These are phyloP conservation scores for Sus scrofa DNA, from an alignment of 2,113 vertebrate species.

Conservation along the genomic window DNA sequence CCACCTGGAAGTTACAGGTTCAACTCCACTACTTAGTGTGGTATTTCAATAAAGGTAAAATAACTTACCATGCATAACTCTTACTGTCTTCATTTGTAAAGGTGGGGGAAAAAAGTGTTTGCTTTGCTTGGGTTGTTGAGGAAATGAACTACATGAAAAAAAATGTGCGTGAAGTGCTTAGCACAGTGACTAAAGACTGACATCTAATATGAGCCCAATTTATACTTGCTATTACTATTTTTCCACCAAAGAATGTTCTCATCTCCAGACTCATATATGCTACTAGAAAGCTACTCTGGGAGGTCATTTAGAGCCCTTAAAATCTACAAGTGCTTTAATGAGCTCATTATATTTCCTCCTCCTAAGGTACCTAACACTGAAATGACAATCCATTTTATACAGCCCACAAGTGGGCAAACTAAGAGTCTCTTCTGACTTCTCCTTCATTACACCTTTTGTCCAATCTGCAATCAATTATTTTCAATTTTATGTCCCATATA, in stretches of 20 bases:
- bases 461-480: background rate
- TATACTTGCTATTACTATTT: background rate
- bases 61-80: background rate
- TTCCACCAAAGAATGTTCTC: background rate
- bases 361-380: background rate
- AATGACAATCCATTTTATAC: background rate
- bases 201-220: background rate
- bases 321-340: background rate
- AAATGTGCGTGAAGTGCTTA: background rate
- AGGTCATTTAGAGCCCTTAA: background rate
- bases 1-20: background rate
- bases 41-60: background rate
- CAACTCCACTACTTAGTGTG: background rate
- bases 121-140: background rate
- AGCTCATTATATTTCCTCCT: background rate
- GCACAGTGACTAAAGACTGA: background rate
- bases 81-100: background rate
- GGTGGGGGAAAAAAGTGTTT: background rate
- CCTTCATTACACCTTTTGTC: background rate
- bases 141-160: constrained; percentile 18
- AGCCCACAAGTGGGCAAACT: background rate
- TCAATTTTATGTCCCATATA: background rate
- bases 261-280: background rate
- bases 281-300: background rate
- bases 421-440: background rate